Evolutionary conservation across 2,113 vertebrate species (phyloP).

Genomic region (Saccopteryx leptura): DNA sequence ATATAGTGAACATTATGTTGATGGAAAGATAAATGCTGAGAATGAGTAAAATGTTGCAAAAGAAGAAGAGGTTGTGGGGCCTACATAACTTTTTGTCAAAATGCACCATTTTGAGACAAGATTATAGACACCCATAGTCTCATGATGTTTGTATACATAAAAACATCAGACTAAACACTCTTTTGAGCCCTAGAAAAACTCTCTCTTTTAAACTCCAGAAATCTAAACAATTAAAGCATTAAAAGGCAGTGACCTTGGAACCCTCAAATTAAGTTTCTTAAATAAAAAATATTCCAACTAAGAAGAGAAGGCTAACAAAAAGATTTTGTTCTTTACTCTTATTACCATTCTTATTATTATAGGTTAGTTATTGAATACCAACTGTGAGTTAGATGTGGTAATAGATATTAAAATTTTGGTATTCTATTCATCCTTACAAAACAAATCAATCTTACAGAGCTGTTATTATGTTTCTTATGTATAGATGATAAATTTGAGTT

Average conservation of each 20-base stretch:
- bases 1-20: not conserved
- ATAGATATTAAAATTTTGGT: not conserved
- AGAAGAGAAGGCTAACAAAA: not conserved
- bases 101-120: not conserved
- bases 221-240: not conserved
- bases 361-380: not conserved
- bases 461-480: not conserved
- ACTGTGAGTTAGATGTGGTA: not conserved
- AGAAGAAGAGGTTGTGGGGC: not conserved
- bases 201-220: not conserved
- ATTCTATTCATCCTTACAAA: not conserved
- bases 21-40: not conserved
- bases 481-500: not conserved
- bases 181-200: not conserved
- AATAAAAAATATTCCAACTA: not conserved
- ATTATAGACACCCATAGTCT: not conserved
- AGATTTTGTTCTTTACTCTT: not conserved
- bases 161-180: not conserved
- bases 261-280: not conserved
- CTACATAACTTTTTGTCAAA: not conserved
- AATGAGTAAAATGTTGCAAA: conserved; percentile 23
- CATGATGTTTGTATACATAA: not conserved
- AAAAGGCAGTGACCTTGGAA: not conserved
- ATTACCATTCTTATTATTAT: not conserved
- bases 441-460: not conserved